Conservation (phyloP, 2,888 invertebrate species). For the Cantharis rustica region DNA sequence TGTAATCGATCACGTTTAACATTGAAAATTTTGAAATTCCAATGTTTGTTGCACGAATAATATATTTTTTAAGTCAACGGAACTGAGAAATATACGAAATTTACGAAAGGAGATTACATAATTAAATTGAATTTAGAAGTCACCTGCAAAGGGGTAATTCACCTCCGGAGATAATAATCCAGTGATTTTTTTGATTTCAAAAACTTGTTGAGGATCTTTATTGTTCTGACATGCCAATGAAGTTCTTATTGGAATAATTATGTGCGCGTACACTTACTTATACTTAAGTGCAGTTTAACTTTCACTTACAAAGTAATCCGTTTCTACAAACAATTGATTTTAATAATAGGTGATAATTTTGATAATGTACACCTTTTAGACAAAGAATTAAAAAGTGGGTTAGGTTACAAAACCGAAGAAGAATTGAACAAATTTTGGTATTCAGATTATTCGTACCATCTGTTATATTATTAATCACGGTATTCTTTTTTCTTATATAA, state of each 20-base stretch:
- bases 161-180: neutral
- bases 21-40: neutral
- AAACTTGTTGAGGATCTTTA: neutral
- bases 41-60: neutral
- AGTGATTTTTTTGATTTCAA: too few relatives aligned
- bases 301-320: neutral
- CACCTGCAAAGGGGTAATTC: too few relatives aligned
- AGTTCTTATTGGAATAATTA: neutral
- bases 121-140: neutral
- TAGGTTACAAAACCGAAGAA: neutral
- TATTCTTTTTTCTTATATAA: constrained; percentile 1
- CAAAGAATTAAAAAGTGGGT: neutral
- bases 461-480: neutral
- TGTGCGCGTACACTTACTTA: neutral
- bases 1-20: neutral
- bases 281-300: neutral
- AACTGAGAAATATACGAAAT: neutral
- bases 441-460: neutral
- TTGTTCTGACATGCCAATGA: neutral
- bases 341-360: neutral
- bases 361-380: neutral
- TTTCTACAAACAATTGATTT: neutral
- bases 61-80: neutral
- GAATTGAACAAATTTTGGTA: neutral
- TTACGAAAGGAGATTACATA: neutral